Conservation (phyloP, 2,888 invertebrate genomes). For the Leptogaster cylindrica region DNA sequence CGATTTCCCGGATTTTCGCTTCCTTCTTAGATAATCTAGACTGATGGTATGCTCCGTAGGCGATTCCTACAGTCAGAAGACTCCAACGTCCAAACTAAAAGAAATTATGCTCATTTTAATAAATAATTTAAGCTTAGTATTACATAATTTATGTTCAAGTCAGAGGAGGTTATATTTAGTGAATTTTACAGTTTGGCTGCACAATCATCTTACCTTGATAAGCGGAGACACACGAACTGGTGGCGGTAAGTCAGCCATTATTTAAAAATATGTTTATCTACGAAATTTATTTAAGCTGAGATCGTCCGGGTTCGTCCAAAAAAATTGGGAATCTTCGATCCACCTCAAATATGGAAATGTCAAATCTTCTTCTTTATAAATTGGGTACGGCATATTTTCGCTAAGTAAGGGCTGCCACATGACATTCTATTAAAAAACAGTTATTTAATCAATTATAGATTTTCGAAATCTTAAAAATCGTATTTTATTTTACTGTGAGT, state of each 20-base stretch:
- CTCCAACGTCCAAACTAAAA: constrained; percentile 81
- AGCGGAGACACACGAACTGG: constrained; percentile 82
- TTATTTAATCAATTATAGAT: too few relatives aligned
- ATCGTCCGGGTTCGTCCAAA: too few relatives aligned
- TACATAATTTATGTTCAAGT: constrained; percentile 11
- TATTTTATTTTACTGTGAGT: too few relatives aligned
- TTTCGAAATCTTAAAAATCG: too few relatives aligned
- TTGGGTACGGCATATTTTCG: too few relatives aligned
- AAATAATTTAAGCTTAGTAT: background rate
- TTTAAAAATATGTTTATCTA: too few relatives aligned
- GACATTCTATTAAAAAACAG: too few relatives aligned
- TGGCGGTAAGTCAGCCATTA: constrained; percentile 63
- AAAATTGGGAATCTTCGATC: too few relatives aligned
- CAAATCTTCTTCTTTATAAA: too few relatives aligned
- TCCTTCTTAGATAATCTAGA: constrained; percentile 73
- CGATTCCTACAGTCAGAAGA: constrained; percentile 72
- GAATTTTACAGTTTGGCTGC: background rate
- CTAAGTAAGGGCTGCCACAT: too few relatives aligned
- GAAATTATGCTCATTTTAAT: background rate
- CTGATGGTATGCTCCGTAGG: constrained; percentile 78
- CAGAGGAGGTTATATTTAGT: constrained; percentile 1
- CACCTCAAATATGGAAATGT: too few relatives aligned
- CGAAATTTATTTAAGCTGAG: background rate
- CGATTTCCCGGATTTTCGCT: constrained; percentile 69
- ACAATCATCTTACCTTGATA: constrained; percentile 70